Base-by-base conservation (phyloP, 2,113 vertebrate genomes). In the Gambusia holbrooki region DNA sequence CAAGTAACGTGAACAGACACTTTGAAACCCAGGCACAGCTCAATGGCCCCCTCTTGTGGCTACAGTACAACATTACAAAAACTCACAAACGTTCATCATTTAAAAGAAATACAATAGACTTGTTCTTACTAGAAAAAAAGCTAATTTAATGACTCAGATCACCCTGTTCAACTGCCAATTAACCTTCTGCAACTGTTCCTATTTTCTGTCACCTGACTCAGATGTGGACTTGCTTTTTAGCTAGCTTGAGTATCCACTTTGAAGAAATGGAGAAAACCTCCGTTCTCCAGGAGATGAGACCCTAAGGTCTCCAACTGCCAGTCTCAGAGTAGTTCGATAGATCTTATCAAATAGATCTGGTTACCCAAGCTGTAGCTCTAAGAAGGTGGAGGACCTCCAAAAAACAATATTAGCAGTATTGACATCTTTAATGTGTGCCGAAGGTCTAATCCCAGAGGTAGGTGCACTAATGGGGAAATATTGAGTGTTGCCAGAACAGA, bases 371-470 rank as follows among this genome's bases (percentile, higher is more conserved):
- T 87, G 73, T 79, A 84, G 86, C 83, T 87, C 81, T 83, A 75
- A 81, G 80, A 81, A 90, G 83, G 88, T 85, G 86, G 86, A 90
- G 86, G 86, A 89, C 85, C 84, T 91, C 88, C 79, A 91, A 90
- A 89, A 89, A 91, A 91, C 89, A 89, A 90, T 93, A 94, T 92
- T 91, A 94, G 90, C 89, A 84, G 85, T 91, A 94, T 94, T 92
- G 93, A 93, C 90, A 92, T 90, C 79, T 92, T 90, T 94, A 94
- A 94, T 94, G 92, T 90, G 87, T 89, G 91, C 86, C 92, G 90
- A 88, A 94, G 93, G 92, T 92, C 92, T 88, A 72, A 87, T 91
- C 94, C 92, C 94, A 79, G 66, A 87, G 93, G 91, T 77, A 32
- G 17, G 71, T 14, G 17, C 83, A 66, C 91, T 94, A 94, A 94